Conservation (phyloP, 2,113 vertebrate genomes). For the Columba livia region DNA sequence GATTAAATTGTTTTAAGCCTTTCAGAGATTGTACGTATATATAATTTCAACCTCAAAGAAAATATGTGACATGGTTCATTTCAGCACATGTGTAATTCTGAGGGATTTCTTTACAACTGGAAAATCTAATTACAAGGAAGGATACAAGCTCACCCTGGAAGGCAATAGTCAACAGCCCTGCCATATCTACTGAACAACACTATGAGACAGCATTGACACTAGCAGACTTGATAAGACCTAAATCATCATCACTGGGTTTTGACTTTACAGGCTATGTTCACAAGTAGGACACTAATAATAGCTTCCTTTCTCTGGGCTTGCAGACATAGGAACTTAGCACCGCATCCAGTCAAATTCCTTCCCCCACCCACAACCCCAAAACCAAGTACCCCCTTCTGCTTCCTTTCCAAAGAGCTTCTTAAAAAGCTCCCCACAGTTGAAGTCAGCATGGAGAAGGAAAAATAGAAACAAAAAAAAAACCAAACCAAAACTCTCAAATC, state of each 20-base stretch:
- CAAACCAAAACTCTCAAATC: background rate
- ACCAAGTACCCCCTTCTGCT: background rate
- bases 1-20: background rate
- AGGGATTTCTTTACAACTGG: background rate
- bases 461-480: background rate
- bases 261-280: background rate
- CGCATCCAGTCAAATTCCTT: background rate
- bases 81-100: background rate
- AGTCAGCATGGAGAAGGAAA: background rate
- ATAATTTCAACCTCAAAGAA: background rate
- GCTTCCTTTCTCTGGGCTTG: background rate
- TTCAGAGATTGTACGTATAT: background rate
- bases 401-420: background rate
- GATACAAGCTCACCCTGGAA: background rate
- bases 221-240: background rate
- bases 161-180: background rate
- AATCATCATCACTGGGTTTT: background rate
- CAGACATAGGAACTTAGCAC: background rate
- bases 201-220: background rate
- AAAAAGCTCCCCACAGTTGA: background rate
- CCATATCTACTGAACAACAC: background rate
- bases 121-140: conserved; percentile 13
- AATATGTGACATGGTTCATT: background rate
- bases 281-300: rapidly evolving
- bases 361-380: background rate